Conservation (phyloP, 2,797 vertebrate genomes). For the Prunella strophiata region DNA sequence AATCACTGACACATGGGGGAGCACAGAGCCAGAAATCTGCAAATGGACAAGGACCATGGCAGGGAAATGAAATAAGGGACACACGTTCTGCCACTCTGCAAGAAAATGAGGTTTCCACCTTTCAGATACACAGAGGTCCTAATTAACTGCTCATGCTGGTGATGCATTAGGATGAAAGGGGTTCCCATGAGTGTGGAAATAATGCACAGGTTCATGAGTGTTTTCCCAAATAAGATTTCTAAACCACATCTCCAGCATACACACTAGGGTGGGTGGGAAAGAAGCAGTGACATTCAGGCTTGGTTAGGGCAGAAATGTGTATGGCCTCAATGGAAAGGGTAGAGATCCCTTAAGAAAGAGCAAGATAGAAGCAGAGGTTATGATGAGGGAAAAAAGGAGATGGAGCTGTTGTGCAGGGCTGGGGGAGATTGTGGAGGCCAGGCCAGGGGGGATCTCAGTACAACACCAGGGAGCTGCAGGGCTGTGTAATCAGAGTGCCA, state of each 20-base stretch:
- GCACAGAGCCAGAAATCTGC: neutral
- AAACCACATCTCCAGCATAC: neutral
- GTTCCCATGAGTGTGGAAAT: neutral
- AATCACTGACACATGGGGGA: neutral
- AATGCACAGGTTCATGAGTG: neutral
- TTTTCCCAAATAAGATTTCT: neutral
- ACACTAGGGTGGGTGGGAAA: neutral
- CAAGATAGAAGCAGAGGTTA: neutral
- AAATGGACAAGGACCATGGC: neutral
- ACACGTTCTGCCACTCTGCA: neutral
- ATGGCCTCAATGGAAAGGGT: neutral
- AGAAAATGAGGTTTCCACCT: neutral
- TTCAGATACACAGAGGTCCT: neutral
- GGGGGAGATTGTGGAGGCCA: rapidly evolving
- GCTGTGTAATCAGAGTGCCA: neutral
- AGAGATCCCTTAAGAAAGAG: neutral
- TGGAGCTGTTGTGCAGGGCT: rapidly evolving
- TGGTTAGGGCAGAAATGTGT: neutral
- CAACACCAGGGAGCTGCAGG: neutral
- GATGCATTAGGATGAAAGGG: neutral
- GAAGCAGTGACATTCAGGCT: neutral
- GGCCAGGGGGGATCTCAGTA: neutral
- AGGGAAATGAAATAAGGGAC: neutral
- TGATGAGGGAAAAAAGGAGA: rapidly evolving
- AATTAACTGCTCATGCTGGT: neutral